Evolutionary conservation across 1,140 invertebrate species (phyloP).

Genomic region (Macrosteles quadrilineatus): DNA sequence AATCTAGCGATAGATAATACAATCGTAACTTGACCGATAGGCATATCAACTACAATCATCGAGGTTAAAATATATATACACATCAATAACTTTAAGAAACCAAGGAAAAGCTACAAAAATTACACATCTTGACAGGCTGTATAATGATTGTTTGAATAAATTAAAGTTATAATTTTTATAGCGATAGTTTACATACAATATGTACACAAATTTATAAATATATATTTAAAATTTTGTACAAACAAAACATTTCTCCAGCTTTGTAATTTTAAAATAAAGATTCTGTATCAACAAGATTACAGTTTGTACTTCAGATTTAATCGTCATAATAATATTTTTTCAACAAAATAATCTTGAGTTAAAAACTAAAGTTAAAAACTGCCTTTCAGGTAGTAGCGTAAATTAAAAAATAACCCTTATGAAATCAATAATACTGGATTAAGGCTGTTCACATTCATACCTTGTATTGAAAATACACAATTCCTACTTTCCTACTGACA

Average conservation of each 20-base stretch:
- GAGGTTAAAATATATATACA: slow-evolving; percentile 20
- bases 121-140: background rate
- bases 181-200: slow-evolving; percentile 3
- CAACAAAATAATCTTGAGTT: too few relatives aligned
- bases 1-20: slow-evolving; percentile 17
- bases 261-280: background rate
- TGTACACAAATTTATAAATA: slow-evolving; percentile 19
- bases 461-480: slow-evolving; percentile 19
- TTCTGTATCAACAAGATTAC: too few relatives aligned
- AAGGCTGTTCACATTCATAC: slow-evolving; percentile 7
- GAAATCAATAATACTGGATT: slow-evolving; percentile 27
- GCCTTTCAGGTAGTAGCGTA: background rate
- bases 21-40: slow-evolving; percentile 3
- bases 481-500: background rate
- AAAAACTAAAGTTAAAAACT: too few relatives aligned
- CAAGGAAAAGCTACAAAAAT: slow-evolving; percentile 2
- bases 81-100: background rate
- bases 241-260: background rate
- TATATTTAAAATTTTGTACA: background rate
- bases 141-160: background rate
- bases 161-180: background rate
- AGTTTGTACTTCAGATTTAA: too few relatives aligned
- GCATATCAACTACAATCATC: slow-evolving; percentile 8
- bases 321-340: too few relatives aligned
- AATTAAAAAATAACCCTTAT: background rate